phyloP scores from a whole-genome alignment of 2,113 vertebrate species.

The Mesembrinibis cayennensis region DNA sequence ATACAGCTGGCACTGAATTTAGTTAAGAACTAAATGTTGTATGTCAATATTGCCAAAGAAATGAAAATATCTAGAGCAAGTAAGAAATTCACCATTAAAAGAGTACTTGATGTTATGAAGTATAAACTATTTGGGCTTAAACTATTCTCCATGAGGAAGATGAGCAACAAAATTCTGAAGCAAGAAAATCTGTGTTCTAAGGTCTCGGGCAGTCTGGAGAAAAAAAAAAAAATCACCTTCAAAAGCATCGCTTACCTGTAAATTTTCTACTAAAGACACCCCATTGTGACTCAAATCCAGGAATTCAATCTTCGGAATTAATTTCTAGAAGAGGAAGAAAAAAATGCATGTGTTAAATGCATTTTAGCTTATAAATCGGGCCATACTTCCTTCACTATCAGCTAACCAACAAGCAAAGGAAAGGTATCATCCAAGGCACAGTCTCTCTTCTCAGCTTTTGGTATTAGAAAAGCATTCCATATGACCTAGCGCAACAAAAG shows the following conservation, averaged over 20 bases:
- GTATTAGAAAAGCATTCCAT: background rate
- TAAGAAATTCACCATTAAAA: background rate
- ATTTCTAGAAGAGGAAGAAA: slow-evolving; percentile 77
- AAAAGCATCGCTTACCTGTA: slow-evolving; percentile 80
- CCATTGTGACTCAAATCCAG: slow-evolving; percentile 94
- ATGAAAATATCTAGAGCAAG: background rate
- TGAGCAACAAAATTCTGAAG: background rate
- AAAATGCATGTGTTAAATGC: background rate
- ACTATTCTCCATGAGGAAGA: background rate
- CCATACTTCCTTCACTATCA: background rate
- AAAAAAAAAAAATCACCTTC: background rate
- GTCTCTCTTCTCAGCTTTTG: background rate
- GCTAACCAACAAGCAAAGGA: background rate
- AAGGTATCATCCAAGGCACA: background rate
- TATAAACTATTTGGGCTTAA: background rate
- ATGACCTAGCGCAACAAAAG: background rate
- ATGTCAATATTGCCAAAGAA: background rate
- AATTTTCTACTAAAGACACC: slow-evolving; percentile 87
- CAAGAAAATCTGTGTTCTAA: background rate
- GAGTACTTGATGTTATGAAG: background rate
- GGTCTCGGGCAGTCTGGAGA: accelerated
- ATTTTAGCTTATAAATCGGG: background rate
- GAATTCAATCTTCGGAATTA: slow-evolving; percentile 94
- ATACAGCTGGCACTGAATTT: background rate
- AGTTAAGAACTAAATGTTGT: background rate